Conservation (phyloP, 2,113 vertebrate genomes). For the Plecotus auritus region DNA sequence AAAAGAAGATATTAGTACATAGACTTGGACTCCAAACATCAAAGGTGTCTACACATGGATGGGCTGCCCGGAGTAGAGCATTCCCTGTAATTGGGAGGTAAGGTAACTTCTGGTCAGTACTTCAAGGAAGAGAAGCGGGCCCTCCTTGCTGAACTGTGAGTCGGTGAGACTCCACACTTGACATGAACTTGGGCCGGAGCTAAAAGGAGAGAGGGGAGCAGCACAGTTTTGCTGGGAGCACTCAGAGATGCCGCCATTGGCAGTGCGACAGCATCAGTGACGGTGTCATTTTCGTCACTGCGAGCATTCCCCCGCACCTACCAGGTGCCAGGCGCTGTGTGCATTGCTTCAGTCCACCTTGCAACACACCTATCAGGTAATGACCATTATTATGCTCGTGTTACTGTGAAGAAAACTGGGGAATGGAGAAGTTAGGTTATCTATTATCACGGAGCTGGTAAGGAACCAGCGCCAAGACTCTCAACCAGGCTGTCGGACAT, state of each 20-base stretch:
- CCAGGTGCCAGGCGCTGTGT: neutral
- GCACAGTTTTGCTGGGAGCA: neutral
- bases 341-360: neutral
- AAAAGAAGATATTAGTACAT: neutral
- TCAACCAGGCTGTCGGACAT: neutral
- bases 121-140: neutral
- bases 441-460: neutral
- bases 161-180: neutral
- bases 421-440: neutral
- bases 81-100: neutral
- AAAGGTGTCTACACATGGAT: neutral
- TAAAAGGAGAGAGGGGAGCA: neutral
- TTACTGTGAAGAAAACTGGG: neutral
- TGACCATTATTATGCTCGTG: neutral
- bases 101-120: neutral
- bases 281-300: rapidly evolving
- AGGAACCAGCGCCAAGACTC: neutral
- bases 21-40: neutral
- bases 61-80: neutral
- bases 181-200: neutral
- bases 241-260: neutral
- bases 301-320: neutral
- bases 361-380: neutral
- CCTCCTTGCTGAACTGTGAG: neutral
- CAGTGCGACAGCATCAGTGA: too few species aligned